These are phyloP conservation scores for Bimastos eiseni DNA, from an alignment of 2,888 invertebrate genomes.

Conservation along the genomic window DNA sequence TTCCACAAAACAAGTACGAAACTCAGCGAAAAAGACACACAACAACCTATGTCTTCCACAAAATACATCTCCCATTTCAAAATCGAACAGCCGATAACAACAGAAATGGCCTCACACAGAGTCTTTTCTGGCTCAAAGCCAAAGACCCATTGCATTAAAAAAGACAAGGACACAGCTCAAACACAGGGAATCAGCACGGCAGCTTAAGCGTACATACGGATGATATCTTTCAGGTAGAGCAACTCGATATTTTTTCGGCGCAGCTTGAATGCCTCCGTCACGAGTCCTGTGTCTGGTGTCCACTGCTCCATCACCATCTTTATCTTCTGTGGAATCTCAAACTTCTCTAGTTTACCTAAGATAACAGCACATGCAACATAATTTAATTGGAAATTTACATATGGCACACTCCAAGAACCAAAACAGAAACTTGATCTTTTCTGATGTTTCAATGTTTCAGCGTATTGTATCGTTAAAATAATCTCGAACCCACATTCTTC, in stretches of 20 bases:
- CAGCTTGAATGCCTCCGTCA: slow-evolving; percentile 96
- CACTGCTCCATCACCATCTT: slow-evolving; percentile 88
- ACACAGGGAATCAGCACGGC: background rate
- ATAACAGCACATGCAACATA: background rate
- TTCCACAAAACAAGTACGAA: background rate
- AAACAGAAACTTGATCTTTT: background rate
- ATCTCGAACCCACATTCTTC: too few relatives aligned
- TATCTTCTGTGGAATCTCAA: slow-evolving; percentile 87
- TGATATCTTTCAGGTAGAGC: slow-evolving; percentile 87
- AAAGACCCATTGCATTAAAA: background rate
- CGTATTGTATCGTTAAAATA: too few relatives aligned
- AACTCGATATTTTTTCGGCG: slow-evolving; percentile 95
- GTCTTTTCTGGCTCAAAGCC: background rate
- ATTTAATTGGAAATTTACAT: background rate
- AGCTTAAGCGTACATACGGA: slow-evolving; percentile 75
- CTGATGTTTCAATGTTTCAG: too few relatives aligned
- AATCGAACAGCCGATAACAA: background rate
- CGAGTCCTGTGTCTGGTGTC: slow-evolving; percentile 95
- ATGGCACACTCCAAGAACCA: background rate
- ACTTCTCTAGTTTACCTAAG: slow-evolving; percentile 83
- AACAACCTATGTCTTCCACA: background rate
- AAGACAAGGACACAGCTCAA: background rate
- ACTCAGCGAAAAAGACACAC: slow-evolving; percentile 6
- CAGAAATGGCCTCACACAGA: background rate
- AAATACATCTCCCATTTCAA: background rate